Evolutionary conservation across 2,113 vertebrate species (phyloP).

Genomic region (Rattus rattus): DNA sequence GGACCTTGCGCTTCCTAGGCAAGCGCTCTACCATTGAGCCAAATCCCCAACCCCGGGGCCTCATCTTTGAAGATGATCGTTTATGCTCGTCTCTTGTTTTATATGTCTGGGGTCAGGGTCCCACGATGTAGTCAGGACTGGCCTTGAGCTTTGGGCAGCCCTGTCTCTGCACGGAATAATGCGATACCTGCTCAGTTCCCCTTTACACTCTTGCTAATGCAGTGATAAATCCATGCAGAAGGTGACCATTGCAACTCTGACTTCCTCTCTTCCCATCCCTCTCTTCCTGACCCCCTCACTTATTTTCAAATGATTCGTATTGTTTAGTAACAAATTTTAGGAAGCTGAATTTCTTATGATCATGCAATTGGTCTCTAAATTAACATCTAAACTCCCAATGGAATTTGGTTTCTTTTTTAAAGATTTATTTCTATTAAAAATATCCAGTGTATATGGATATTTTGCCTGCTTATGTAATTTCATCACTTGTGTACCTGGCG

Average conservation of each 20-base stretch:
- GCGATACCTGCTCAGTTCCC: not conserved
- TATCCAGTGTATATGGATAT: not conserved
- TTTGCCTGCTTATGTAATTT: not conserved
- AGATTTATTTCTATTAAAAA: not conserved
- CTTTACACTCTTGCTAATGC: slow-evolving; percentile 1
- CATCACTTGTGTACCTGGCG: not conserved
- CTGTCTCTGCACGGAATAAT: not conserved
- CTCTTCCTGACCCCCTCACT: not conserved
- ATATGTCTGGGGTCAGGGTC: not conserved
- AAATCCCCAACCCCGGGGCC: no score
- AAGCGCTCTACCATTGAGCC: no score
- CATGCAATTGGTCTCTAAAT: slow-evolving; percentile 9
- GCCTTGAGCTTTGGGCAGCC: not conserved
- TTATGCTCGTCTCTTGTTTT: not conserved
- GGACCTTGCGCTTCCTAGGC: no score
- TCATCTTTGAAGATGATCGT: not conserved
- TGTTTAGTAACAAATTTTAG: slow-evolving; percentile 42
- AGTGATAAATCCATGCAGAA: not conserved
- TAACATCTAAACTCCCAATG: not conserved
- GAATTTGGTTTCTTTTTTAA: not conserved
- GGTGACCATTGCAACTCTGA: not conserved
- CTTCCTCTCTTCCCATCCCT: not conserved
- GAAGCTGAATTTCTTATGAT: slow-evolving; percentile 16
- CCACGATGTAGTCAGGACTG: not conserved
- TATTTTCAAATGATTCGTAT: slow-evolving; percentile 33